Evolutionary conservation across 2,888 invertebrate genomes (phyloP), one percentile per base, ranked within the genome.

Genomic region (Drosophila greeni): DNA sequence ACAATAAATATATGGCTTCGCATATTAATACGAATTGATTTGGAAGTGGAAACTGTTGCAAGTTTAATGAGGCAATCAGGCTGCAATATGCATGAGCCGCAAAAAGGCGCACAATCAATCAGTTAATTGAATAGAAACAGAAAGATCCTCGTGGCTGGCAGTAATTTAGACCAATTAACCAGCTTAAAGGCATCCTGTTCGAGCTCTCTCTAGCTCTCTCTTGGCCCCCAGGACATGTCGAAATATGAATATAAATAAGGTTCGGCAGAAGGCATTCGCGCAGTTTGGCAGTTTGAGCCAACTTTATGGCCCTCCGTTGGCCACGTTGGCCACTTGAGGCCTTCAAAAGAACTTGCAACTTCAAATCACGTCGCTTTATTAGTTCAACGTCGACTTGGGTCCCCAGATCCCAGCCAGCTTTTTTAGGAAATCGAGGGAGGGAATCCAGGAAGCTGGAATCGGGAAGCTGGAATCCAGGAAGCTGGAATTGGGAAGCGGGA

Each of bases 321-420:
- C 68, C 67, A 42, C 42, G 53, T 67, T 60, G 36, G 8, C 52
- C 66, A 68, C 67, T 67, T 33, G 54, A 54, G 68, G 53, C 54
- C 45, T 72, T 65, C 74, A 66, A 70, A 70, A 68, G 68, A 45
- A 61, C 66, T 66, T 57, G 34, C 66, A 45, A 64, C 73, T 70
- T 66, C 71, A 67, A 75, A 76, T 64, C 82, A 76, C 76, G 80
- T 72, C 76, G 80, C 73, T 82, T 79, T 79, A 79, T 79, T 79
- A 82, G 82, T 75, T 79, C 59, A 66, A 66, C 48, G 29, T 16
- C 49, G 37, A 39, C 26, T 51, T 42, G 23, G 36, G 42, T 61
- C 61, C 61, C 61, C 61, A 62, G 61, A 12, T 61, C 49, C 61
- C 61, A 51, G 61, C n/a, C 33, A 37, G 56, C 37, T 57, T 16